Evolutionary conservation across 2,797 vertebrate genomes (phyloP).

Genomic region (Macropodus opercularis): DNA sequence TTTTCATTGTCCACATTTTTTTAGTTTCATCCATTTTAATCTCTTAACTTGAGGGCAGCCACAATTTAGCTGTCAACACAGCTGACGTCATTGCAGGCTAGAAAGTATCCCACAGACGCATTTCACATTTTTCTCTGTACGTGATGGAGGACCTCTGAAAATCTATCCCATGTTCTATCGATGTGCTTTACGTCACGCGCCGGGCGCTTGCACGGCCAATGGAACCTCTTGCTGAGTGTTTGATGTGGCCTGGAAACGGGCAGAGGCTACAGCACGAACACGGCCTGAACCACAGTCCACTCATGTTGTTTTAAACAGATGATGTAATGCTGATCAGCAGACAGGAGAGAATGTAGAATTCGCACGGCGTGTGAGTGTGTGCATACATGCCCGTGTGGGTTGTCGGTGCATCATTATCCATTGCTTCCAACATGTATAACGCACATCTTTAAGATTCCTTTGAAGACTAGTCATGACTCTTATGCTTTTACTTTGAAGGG

Average conservation of each 20-base stretch:
- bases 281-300: conserved; percentile 56
- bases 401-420: conserved; percentile 72
- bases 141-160: conserved; percentile 60
- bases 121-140: conserved; percentile 53
- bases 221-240: conserved; percentile 87
- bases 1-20: conserved; percentile 30
- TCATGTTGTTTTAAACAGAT: conserved; percentile 61
- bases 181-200: conserved; percentile 87
- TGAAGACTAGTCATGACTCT: conserved; percentile 82
- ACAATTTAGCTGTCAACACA: conserved; percentile 9
- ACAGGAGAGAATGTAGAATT: conserved; percentile 80
- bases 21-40: conserved; percentile 9
- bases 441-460: conserved; percentile 82
- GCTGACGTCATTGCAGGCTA: conserved; percentile 23
- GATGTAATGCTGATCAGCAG: conserved; percentile 68
- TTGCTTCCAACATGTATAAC: conserved; percentile 74
- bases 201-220: conserved; percentile 88
- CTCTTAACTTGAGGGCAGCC: conserved; percentile 8
- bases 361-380: conserved; percentile 39
- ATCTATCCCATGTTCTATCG: conserved; percentile 89
- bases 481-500: conserved; percentile 94
- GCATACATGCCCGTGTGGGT: conserved; percentile 41
- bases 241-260: conserved; percentile 88
- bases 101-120: conserved; percentile 34
- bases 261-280: conserved; percentile 57